Base-by-base conservation (phyloP, 2,113 vertebrate genomes). In the Ceyx margarethae region DNA sequence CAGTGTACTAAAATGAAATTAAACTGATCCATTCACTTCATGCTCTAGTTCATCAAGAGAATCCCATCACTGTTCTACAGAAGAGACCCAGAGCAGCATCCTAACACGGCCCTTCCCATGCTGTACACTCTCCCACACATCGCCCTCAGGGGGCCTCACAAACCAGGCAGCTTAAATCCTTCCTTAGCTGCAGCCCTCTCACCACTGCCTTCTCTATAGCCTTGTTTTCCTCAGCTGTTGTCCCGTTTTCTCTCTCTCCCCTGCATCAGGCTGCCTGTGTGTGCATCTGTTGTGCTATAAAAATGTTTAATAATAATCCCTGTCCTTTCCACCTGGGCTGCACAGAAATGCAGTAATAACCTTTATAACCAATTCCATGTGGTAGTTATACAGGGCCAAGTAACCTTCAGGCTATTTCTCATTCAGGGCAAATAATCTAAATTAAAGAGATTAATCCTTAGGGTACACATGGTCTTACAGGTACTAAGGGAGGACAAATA, bases 401-500 rank as follows among this genome's bases (percentile, higher is more conserved):
- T 82, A 93, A 92, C 50, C 64, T 96, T 87, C 46, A 78, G 83
- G 57, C 74, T 84, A 76, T 66, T 80, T 92, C 94, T 96, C 84
- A 68, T 62, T 90, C 7, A 42, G 65, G 83, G 73, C 57, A 95
- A 95, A 94, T 81, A 90, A 85, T 85, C 46, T 88, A 91, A 94
- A 95, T 89, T 93, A 76, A 93, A 75, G 88, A 81, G 68, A 91
- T 95, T 94, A 89, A 95, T 96, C 92, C 85, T 72, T 86, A 88
- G 64, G 40, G 85, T 85, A 90, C 54, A 81, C 45, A 71, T 20
- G 15, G 79, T 29, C 3, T 95, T 85, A 66, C n/a, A 87, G 64
- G 37, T 65, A 88, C 82, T 88, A 79, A 86, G 94, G 17, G 62
- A 92, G 33, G 35, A 57, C n/a, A 89, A 95, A 95, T 62, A 81